A percentile compares a stretch with the other conserved stretches of the same genome.
Conservation (phyloP, 2,797 vertebrate species). For the Sylvilagus floridanus region DNA sequence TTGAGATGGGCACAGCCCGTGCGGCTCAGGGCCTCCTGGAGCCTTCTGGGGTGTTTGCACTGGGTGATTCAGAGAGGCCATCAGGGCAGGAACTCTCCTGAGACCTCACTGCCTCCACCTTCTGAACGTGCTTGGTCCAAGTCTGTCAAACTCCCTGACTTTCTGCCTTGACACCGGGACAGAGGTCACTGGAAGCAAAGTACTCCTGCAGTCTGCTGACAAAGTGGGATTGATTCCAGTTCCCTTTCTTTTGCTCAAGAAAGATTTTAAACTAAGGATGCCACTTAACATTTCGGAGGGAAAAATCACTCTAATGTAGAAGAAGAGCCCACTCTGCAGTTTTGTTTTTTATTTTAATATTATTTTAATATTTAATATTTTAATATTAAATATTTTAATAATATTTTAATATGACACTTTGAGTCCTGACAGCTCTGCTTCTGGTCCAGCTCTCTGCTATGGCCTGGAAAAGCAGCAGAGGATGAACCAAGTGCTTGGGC, state of each 20-base stretch:
- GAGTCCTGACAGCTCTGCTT: no score
- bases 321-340: neutral
- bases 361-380: neutral
- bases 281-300: neutral
- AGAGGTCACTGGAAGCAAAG: neutral
- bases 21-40: neutral
- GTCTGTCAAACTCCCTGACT: neutral
- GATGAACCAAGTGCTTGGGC: no score
- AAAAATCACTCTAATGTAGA: neutral
- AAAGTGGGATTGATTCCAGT: neutral
- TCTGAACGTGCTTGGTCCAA: neutral
- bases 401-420: neutral
- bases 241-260: neutral
- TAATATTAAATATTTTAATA: no score
- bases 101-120: neutral
- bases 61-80: neutral
- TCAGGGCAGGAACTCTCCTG: neutral
- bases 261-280: neutral
- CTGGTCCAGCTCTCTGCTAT: no score
- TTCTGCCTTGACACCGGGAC: neutral
- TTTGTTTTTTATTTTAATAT: no score
- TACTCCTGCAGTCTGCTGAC: neutral
- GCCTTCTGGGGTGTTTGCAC: neutral
- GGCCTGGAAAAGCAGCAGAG: no score
- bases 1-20: rapidly evolving